These are phyloP conservation scores for Andrena marginata DNA, from an alignment of 2,888 invertebrate genomes.

Conservation along the genomic window DNA sequence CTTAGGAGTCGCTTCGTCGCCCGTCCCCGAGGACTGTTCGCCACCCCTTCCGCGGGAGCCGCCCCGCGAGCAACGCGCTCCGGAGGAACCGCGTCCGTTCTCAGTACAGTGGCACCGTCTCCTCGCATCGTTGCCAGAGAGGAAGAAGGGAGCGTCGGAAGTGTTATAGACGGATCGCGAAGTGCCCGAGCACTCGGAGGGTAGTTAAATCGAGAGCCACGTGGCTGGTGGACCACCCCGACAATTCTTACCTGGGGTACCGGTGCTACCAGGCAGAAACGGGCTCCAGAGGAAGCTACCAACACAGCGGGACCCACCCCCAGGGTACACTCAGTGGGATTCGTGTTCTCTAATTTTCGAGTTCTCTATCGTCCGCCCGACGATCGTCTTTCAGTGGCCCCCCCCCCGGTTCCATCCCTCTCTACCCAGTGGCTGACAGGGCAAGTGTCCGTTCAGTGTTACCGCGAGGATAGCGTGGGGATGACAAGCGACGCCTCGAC, in stretches of 20 bases:
- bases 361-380: no score
- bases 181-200: neutral
- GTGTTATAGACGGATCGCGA: neutral
- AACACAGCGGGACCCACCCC: neutral
- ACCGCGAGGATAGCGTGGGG: neutral
- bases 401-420: constrained; percentile 14
- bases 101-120: constrained; percentile 1
- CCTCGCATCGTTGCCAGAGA: neutral
- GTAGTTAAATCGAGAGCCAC: neutral
- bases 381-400: neutral
- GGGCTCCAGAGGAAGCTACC: no score
- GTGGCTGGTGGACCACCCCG: neutral
- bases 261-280: no score
- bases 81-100: neutral
- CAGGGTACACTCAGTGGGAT: neutral
- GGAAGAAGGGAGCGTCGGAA: neutral
- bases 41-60: neutral
- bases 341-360: neutral
- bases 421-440: neutral
- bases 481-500: neutral
- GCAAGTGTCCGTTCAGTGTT: constrained; percentile 30
- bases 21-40: no score
- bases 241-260: no score
- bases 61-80: neutral
- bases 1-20: neutral